Evolutionary conservation across 2,888 invertebrate species (phyloP), one percentile per base, ranked within the genome.

Genomic region (Drymonia ruficornis): DNA sequence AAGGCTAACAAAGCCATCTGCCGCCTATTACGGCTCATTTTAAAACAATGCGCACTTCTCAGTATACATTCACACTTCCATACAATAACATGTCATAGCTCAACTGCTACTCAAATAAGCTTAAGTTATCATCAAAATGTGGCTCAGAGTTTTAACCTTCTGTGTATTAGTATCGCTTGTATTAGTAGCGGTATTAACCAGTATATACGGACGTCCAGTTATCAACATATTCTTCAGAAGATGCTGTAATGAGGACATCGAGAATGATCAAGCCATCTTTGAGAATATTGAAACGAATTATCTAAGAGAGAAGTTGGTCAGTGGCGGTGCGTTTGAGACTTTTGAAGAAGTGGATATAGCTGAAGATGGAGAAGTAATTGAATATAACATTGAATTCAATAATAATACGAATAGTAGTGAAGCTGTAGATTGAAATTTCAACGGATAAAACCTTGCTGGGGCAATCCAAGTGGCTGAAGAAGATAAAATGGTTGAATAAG

Each of bases 61-160:
- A 47, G 31, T 47, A 12, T 15, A 13, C 47, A 47, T 13, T 34
- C 13, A 31, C 16, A 16, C 16, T 47, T 34, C 49, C 19, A 56
- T 50, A 15, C 45, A 29, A 16, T 34, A 52, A 49, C 42, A 65
- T 56, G 58, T 52, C 34, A 15, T n/a, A 40, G 18, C 13, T 13
- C 9, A 15, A 1, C 8, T 40, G 5, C 5, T 3, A 36, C 36
- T 36, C 5, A 36, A 36, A 1, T 36, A 6, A 5, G 5, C 36
- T 36, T 12, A 31, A 31, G 31, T 31, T 9, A 18, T 42, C 11
- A 11, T 47, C 43, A 79, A 74, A 62, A 89, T 91, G 91, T 89
- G 87, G 91, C 87, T 89, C 67, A 69, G 91, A 50, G 78, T 90
- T 40, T 53, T 91, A 3, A 84, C 83, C 0, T 91, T 91, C 56